Percentiles rank a stretch among this genome's conserved stretches.
These are phyloP conservation scores for Frieseomelitta varia DNA, from an alignment of 1,140 invertebrate species.

Conservation along the genomic window DNA sequence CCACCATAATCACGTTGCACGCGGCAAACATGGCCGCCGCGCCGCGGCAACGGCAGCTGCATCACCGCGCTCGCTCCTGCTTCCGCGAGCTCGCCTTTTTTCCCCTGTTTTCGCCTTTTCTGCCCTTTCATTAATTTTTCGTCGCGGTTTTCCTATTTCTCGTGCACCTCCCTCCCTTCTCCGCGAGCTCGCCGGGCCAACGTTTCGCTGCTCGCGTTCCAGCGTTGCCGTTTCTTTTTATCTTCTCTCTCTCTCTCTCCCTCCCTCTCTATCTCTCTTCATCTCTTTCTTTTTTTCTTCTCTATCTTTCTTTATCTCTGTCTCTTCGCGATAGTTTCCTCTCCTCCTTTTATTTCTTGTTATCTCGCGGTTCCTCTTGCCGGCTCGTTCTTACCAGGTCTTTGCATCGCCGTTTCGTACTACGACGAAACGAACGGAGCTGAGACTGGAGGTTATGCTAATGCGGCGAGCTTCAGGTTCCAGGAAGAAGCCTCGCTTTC, in stretches of 20 bases:
- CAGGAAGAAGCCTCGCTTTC: slow-evolving; percentile 21
- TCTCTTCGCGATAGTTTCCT: neutral
- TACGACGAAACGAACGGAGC: slow-evolving; percentile 36
- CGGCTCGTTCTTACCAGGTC: slow-evolving; percentile 28
- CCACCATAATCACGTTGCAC: slow-evolving; percentile 79
- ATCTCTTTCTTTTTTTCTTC: neutral
- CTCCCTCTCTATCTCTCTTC: too few relatives aligned
- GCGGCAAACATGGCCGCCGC: slow-evolving; percentile 76
- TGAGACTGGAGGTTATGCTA: slow-evolving; percentile 59
- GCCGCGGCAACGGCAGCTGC: slow-evolving; percentile 17
- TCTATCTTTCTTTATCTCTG: neutral
- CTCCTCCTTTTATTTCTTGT: neutral
- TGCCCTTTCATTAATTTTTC: slow-evolving; percentile 57
- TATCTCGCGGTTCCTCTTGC: neutral
- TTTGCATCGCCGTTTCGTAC: slow-evolving; percentile 25
- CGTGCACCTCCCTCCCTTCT: neutral
- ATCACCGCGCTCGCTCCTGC: slow-evolving; percentile 45
- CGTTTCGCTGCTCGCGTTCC: neutral
- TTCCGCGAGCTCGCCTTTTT: slow-evolving; percentile 28
- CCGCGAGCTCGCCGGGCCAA: neutral
- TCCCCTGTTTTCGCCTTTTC: slow-evolving; percentile 28
- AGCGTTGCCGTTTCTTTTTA: neutral
- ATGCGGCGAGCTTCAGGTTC: slow-evolving; percentile 44
- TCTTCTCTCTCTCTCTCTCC: neutral
- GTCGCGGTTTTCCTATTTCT: slow-evolving; percentile 51